phyloP scores from a whole-genome alignment of 2,888 invertebrate species.

The Tipula confusa region DNA sequence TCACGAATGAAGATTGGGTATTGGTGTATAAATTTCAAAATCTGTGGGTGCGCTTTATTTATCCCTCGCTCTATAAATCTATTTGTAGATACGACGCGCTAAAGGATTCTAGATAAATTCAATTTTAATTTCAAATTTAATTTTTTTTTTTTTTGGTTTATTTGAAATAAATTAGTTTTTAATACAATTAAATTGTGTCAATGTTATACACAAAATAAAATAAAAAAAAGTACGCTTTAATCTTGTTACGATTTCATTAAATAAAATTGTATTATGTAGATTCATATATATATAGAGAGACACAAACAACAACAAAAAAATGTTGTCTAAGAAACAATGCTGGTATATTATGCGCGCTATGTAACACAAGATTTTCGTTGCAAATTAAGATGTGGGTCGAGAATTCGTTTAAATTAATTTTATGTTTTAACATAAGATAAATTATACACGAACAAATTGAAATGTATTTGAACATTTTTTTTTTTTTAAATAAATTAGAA shows the following conservation, averaged over 20 bases:
- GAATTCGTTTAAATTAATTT: background rate
- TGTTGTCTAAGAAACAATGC: background rate
- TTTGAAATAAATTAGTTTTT: background rate
- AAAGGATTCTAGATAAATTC: background rate
- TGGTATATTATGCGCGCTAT: background rate
- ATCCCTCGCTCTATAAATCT: background rate
- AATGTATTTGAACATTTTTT: background rate
- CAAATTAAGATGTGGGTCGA: background rate
- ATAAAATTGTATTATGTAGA: background rate
- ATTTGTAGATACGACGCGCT: background rate
- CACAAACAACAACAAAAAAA: too few relatives aligned
- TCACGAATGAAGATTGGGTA: background rate
- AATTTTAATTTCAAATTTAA: background rate
- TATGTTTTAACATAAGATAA: background rate
- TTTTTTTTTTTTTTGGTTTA: background rate
- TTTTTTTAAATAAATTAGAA: background rate
- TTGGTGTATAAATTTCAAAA: background rate
- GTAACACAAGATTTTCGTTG: background rate
- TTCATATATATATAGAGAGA: too few relatives aligned
- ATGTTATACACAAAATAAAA: background rate
- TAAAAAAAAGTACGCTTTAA: background rate
- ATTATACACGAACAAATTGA: slow-evolving; percentile 1
- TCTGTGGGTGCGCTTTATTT: background rate
- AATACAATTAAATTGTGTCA: background rate
- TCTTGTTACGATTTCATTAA: background rate